Evolutionary conservation across 1,140 invertebrate species (phyloP).

Genomic region (Prorops nasuta): DNA sequence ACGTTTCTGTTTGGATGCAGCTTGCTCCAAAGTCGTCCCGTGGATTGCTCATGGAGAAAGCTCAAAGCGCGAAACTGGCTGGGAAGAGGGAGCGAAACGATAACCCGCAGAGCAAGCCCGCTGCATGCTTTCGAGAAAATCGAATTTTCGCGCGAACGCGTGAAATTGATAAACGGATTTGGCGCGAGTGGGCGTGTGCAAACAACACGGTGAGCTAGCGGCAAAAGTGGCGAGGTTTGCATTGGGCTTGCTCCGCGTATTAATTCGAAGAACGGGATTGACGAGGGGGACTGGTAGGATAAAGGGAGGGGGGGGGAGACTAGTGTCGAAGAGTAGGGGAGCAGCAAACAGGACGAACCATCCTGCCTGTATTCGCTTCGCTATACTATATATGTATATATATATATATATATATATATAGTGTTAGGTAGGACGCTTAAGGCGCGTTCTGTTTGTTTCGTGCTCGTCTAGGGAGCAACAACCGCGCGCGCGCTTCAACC

Average conservation of each 20-base stretch:
- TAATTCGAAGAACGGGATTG: constrained; percentile 16
- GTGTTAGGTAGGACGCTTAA: constrained; percentile 4
- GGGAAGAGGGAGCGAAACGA: not conserved
- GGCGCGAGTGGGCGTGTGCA: constrained; percentile 6
- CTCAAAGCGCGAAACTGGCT: not conserved
- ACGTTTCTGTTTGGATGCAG: not conserved
- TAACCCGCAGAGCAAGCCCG: not conserved
- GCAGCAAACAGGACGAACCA: too few species aligned
- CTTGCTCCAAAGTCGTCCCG: constrained; percentile 4
- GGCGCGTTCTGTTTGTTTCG: constrained; percentile 3
- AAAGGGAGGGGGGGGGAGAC: too few species aligned
- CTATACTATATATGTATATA: not conserved
- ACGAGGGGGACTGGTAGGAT: not conserved
- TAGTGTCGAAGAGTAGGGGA: too few species aligned
- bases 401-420: too few species aligned
- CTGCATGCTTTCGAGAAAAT: constrained; percentile 13
- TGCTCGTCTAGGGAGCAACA: constrained; percentile 1
- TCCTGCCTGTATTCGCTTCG: not conserved
- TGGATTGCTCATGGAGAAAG: not conserved
- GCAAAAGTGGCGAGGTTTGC: too few species aligned
- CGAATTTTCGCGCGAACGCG: constrained; percentile 12
- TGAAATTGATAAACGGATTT: constrained; percentile 20
- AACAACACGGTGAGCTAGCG: constrained; percentile 10
- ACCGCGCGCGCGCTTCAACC: too few species aligned
- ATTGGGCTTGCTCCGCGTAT: constrained; percentile 4